phyloP scores from a whole-genome alignment of 2,797 vertebrate species.

The Channallabes apus region DNA sequence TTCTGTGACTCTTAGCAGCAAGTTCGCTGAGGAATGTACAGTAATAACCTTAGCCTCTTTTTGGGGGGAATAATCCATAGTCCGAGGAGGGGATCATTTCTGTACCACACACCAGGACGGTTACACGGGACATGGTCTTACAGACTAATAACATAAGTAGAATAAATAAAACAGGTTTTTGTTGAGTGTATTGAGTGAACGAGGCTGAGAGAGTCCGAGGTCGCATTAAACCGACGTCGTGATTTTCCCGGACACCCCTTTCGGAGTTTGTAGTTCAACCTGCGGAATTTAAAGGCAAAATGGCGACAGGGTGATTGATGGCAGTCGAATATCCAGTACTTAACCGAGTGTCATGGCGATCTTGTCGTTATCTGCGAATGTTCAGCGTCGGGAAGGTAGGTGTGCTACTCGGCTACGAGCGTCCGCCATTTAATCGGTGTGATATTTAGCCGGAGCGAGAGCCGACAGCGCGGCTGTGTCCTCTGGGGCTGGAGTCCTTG shows the following conservation, averaged over 20 bases:
- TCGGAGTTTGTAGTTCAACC: constrained; percentile 62
- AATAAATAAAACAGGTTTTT: background rate
- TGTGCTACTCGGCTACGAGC: constrained; percentile 42
- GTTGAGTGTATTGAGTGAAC: background rate
- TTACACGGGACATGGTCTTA: background rate
- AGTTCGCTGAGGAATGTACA: constrained; percentile 59
- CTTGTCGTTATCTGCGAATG: constrained; percentile 48
- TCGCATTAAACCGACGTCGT: background rate
- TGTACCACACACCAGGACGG: background rate
- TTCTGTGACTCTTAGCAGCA: constrained; percentile 43
- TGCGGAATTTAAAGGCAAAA: constrained; percentile 72
- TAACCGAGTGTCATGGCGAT: constrained; percentile 60
- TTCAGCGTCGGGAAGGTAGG: constrained; percentile 62
- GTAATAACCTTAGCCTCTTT: constrained; percentile 48
- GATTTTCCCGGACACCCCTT: constrained; percentile 50
- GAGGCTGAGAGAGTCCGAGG: background rate
- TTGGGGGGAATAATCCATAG: constrained; percentile 62
- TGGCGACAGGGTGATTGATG: constrained; percentile 70
- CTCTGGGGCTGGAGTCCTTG: constrained; percentile 52
- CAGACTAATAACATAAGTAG: background rate
- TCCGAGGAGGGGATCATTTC: constrained; percentile 37
- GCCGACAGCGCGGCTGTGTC: constrained; percentile 42
- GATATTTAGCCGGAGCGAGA: constrained; percentile 11
- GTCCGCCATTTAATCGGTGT: constrained; percentile 29
- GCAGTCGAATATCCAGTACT: constrained; percentile 59